These are phyloP conservation scores for Chascanopsetta lugubris DNA, from an alignment of 2,113 vertebrate genomes.

Conservation along the genomic window DNA sequence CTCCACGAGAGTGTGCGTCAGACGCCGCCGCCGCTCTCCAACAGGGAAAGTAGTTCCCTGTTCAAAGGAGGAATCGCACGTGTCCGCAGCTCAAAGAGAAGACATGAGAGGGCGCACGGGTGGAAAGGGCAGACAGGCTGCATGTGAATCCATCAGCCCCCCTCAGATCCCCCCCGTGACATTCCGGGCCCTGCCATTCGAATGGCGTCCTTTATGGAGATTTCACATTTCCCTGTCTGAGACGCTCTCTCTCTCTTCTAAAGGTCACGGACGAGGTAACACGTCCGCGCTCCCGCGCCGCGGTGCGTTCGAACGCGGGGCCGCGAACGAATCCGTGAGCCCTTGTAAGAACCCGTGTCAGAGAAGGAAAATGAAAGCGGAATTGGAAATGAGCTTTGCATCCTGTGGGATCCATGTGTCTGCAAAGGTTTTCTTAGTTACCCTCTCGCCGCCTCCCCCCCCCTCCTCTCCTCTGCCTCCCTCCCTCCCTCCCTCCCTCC, in stretches of 20 bases:
- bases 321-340: slow-evolving; percentile 55
- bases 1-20: slow-evolving; percentile 40
- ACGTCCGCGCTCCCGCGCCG: slow-evolving; percentile 28
- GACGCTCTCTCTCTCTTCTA: slow-evolving; percentile 43
- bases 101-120: slow-evolving; percentile 51
- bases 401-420: slow-evolving; percentile 67
- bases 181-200: slow-evolving; percentile 68
- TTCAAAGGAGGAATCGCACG: slow-evolving; percentile 58
- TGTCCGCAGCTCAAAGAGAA: slow-evolving; percentile 57
- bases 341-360: slow-evolving; percentile 61
- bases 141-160: slow-evolving; percentile 60
- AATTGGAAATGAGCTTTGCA: slow-evolving; percentile 58
- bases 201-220: slow-evolving; percentile 67
- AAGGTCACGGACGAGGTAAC: slow-evolving; percentile 69
- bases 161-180: slow-evolving; percentile 51
- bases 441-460: slow-evolving; percentile 14
- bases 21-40: slow-evolving; percentile 44
- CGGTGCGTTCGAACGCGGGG: slow-evolving; percentile 54
- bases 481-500: slow-evolving; percentile 59
- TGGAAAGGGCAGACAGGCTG: slow-evolving; percentile 59
- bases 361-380: slow-evolving; percentile 50
- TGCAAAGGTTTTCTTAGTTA: slow-evolving; percentile 65
- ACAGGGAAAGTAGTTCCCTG: slow-evolving; percentile 47
- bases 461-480: slow-evolving; percentile 5
- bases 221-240: slow-evolving; percentile 60